phyloP scores from a whole-genome alignment of 1,140 invertebrate species.

The Coboldia fuscipes region DNA sequence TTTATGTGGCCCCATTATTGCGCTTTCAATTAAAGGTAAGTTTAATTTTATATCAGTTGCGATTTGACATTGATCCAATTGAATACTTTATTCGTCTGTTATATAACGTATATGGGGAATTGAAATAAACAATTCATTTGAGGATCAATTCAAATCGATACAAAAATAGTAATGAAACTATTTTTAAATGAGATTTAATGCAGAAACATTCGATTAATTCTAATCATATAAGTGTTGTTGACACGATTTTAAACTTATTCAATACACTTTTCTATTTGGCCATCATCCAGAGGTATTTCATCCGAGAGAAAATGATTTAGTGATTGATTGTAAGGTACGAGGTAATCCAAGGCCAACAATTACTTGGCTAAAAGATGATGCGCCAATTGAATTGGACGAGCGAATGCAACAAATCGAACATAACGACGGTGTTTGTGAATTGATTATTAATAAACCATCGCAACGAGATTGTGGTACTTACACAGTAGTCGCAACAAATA shows the following conservation, averaged over 20 bases:
- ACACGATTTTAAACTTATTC: neutral
- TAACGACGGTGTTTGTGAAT: constrained; percentile 47
- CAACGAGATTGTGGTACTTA: constrained; percentile 42
- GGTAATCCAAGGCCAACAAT: constrained; percentile 50
- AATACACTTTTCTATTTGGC: neutral
- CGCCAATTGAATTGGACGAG: constrained; percentile 27
- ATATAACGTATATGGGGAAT: no score
- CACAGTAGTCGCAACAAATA: constrained; percentile 49
- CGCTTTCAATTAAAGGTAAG: constrained; percentile 19
- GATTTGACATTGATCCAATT: no score
- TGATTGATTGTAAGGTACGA: constrained; percentile 52
- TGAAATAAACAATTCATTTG: no score
- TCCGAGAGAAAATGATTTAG: constrained; percentile 43
- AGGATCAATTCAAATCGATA: no score
- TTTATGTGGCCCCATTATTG: constrained; percentile 19
- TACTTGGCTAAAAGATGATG: constrained; percentile 54
- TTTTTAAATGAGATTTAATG: no score
- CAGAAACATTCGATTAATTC: no score
- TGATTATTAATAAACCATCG: constrained; percentile 42
- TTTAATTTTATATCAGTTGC: no score
- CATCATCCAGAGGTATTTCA: constrained; percentile 45
- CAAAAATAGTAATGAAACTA: no score
- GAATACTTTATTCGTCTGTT: no score
- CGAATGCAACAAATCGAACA: constrained; percentile 41
- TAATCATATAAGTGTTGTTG: neutral